Evolutionary conservation across 2,797 vertebrate genomes (phyloP).

Genomic region (Aeoliscus strigatus): DNA sequence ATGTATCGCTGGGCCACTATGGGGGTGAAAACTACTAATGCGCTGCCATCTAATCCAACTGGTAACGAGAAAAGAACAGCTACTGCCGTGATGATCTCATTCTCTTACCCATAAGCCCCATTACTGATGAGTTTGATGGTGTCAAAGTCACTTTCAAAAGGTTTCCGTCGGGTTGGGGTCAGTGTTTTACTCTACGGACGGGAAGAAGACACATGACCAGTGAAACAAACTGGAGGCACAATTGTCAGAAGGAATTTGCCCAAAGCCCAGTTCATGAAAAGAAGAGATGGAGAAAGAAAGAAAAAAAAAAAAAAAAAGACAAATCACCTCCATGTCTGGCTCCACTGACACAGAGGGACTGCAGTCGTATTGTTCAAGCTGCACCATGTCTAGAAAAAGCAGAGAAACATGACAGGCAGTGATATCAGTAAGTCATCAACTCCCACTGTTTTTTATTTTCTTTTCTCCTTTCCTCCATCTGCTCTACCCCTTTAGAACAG

Average conservation of each 20-base stretch:
- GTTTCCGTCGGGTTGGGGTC: slow-evolving; percentile 82
- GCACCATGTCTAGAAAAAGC: slow-evolving; percentile 81
- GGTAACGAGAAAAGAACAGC: not conserved
- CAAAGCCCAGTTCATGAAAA: no score
- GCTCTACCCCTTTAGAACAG: not conserved
- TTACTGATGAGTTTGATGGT: slow-evolving; percentile 97
- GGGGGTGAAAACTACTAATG: no score
- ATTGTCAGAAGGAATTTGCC: no score
- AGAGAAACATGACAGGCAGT: slow-evolving; percentile 7
- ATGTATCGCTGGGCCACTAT: no score
- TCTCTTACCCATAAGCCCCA: slow-evolving; percentile 90
- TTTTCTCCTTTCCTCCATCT: not conserved
- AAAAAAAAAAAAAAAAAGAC: not conserved
- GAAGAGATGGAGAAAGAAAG: no score
- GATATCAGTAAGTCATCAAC: not conserved
- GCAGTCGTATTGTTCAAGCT: slow-evolving; percentile 82
- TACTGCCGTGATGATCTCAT: not conserved
- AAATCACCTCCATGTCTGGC: slow-evolving; percentile 79
- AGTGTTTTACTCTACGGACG: slow-evolving; percentile 57
- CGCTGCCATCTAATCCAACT: no score
- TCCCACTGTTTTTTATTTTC: not conserved
- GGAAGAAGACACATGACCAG: slow-evolving; percentile 7
- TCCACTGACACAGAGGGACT: slow-evolving; percentile 72
- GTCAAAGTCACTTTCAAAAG: slow-evolving; percentile 91
- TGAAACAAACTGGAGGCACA: not conserved